Percentiles rank a stretch among this genome's conserved stretches.
Evolutionary conservation across 2,113 vertebrate genomes (phyloP).

Genomic region (Apus apus): DNA sequence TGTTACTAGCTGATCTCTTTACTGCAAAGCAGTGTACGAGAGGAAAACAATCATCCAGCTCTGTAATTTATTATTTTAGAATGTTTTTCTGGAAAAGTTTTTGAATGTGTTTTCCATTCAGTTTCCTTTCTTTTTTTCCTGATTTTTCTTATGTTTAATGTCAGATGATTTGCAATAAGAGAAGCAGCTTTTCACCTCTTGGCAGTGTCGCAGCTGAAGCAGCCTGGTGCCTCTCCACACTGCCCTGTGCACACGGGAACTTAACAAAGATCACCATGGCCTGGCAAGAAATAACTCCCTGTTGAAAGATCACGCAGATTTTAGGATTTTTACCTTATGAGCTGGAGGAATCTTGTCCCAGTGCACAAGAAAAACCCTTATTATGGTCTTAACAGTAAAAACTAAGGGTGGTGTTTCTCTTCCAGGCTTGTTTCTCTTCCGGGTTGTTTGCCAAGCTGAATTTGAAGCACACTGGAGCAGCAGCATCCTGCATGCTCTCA

Average conservation of each 20-base stretch:
- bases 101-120: neutral
- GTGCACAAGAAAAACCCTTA: neutral
- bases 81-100: neutral
- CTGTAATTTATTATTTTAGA: neutral
- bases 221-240: neutral
- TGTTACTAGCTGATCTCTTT: neutral
- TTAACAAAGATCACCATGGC: neutral
- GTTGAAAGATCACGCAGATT: neutral
- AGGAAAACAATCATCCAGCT: neutral
- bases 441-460: neutral
- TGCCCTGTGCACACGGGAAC: neutral
- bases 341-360: neutral
- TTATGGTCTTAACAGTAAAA: neutral
- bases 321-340: neutral
- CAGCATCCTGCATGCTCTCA: neutral
- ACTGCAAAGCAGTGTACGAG: neutral
- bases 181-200: neutral
- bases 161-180: neutral
- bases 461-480: neutral
- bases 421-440: neutral
- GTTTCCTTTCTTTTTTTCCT: neutral
- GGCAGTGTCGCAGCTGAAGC: rapidly evolving
- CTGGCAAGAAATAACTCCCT: neutral
- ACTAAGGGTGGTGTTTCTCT: neutral
- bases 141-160: neutral